Base-by-base conservation (phyloP, 2,113 vertebrate species). In the Pseudorasbora parva region DNA sequence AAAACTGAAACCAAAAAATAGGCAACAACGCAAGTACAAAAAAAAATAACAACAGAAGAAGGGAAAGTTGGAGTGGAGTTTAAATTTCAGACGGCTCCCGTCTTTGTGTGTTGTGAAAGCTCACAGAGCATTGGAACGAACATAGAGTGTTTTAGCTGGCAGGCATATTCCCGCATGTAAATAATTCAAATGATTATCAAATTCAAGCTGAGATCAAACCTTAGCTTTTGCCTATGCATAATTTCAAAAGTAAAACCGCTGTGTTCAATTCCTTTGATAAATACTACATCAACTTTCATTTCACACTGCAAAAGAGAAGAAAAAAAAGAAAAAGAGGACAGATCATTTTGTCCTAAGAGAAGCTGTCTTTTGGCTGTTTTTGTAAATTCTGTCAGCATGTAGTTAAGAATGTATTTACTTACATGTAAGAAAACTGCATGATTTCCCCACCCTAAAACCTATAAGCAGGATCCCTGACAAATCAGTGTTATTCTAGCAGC, bases 131-230 rank as follows among this genome's bases (percentile, higher is more conserved):
- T 23, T 82, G 74, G 56, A 82, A 78, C 27, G 54, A 83, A 73
- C 51, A 79, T 43, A n/a, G 57, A 83, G 82, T 80, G 81, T 43
- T 88, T 78, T 69, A 54, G 71, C 78, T 78, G 56, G 69, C 21
- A 51, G 56, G 43, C 64, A 43, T 84, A 81, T 84, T 78, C 45
- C 54, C 27, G 49, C 85, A 83, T 68, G 72, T 88, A 84, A 88
- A 85, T 82, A 85, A 85, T 85, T 83, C 81, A 87, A 76, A 47
- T 27, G 41, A 83, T 85, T 82, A 85, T 78, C 84, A 85, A 87
- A 83, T 87, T 83, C 83, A 82, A 87, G 68, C 57, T 47, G 59
- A 87, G 78, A 78, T 87, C 86, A 87, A 80, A 60, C 77, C 66
- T 69, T 41, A 56, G 66, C 77, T 30, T 83, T 80, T 66, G 51